These are phyloP conservation scores for Cantharis flavilabris DNA, from an alignment of 2,888 invertebrate genomes.

Conservation along the genomic window DNA sequence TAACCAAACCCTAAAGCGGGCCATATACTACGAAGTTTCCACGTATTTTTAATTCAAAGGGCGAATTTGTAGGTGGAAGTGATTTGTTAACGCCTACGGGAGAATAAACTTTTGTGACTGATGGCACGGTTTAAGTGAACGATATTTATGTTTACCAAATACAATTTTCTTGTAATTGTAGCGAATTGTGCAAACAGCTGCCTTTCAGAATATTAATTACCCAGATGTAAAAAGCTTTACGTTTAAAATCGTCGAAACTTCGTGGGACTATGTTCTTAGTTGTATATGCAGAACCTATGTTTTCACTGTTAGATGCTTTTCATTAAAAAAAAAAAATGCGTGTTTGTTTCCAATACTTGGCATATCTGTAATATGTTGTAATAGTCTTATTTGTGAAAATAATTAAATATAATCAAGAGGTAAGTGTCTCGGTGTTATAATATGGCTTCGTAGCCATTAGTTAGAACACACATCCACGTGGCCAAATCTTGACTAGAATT, in stretches of 20 bases:
- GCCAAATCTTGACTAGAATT: constrained; percentile 47
- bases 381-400: constrained; percentile 39
- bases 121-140: background rate
- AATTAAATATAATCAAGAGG: constrained; percentile 40
- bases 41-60: background rate
- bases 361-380: constrained; percentile 45
- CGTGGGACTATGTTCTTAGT: background rate
- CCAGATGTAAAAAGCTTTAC: background rate
- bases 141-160: background rate
- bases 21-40: background rate
- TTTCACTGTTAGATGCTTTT: constrained; percentile 20
- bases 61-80: background rate
- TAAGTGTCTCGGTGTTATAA: constrained; percentile 54
- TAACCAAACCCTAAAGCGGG: background rate
- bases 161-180: background rate
- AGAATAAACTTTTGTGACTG: background rate
- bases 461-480: constrained; percentile 51
- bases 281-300: background rate
- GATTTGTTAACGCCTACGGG: background rate
- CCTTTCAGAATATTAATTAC: background rate
- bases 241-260: background rate
- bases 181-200: background rate
- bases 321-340: constrained; percentile 2
- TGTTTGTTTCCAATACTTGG: constrained; percentile 36
- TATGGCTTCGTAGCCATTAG: constrained; percentile 54